Percentiles rank a stretch among this genome's conserved stretches.
phyloP scores from a whole-genome alignment of 2,797 vertebrate genomes.

The Sebastes iracundus region DNA sequence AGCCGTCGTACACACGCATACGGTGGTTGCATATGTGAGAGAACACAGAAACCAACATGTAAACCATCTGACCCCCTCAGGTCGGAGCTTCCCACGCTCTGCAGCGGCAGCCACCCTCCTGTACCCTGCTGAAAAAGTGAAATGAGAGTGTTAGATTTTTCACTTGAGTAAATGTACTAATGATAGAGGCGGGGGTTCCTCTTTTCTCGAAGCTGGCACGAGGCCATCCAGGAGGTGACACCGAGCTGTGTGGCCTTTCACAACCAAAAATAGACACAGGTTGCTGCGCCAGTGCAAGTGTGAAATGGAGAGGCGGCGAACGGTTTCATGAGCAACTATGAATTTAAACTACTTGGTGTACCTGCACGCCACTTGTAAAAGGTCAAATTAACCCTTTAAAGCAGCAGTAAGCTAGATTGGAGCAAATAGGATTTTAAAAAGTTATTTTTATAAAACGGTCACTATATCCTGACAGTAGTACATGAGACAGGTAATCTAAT shows the following conservation, averaged over 20 bases:
- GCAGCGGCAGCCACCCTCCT: conserved; percentile 2
- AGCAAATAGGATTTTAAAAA: no score
- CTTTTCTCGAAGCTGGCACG: conserved; percentile 47
- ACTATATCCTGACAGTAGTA: no score
- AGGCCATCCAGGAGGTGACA: conserved; percentile 30
- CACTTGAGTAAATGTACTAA: conserved; percentile 68
- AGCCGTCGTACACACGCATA: background rate
- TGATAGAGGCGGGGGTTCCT: conserved; percentile 57
- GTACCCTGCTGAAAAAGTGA: conserved; percentile 61
- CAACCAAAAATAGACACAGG: conserved; percentile 28
- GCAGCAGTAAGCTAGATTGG: no score
- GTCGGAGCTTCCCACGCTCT: conserved; percentile 35
- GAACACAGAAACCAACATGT: conserved; percentile 24
- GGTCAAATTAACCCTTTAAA: background rate
- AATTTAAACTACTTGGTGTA: background rate
- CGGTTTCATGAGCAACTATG: background rate
- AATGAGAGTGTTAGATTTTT: conserved; percentile 71
- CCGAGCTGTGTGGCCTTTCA: conserved; percentile 17
- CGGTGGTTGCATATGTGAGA: background rate
- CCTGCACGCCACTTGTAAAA: background rate
- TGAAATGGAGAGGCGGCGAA: conserved; percentile 2
- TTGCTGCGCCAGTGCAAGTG: conserved; percentile 6
- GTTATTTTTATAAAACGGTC: no score
- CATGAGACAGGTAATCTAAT: no score
- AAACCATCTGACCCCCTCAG: conserved; percentile 19